Base-by-base conservation (phyloP, 2,888 invertebrate species). In the Vanessa cardui region DNA sequence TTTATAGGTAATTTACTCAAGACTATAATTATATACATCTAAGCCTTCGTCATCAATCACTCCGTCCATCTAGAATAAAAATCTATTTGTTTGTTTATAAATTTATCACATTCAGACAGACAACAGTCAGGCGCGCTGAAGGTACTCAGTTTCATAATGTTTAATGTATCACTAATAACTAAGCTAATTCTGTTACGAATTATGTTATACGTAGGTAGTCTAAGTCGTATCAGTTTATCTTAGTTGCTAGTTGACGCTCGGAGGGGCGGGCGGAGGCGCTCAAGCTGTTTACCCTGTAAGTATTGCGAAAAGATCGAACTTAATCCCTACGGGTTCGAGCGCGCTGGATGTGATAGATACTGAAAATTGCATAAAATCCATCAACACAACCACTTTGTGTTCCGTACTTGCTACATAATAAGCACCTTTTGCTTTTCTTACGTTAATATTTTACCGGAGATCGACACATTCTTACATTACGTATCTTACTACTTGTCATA, bases 301-400 rank as follows among this genome's bases (percentile, higher is more conserved):
- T 88, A 91, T 90, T 89, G 88, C 84, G 90, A 90, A 89, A 88
- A 89, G 90, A 92, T 92, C 87, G 90, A 89, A 88, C 87, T 81
- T 90, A 92, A 92, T 90, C 90, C 91, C 92, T 75, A 76, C 81
- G 87, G 91, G 85, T 81, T 82, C 78, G 81, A 82, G 83, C 81
- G 86, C 85, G 83, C 89, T 88, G 89, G 85, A 78, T 85, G 86
- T 88, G 91, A 91, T 91, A 91, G 92, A 92, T 92, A 91, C 89
- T 90, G 91, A 89, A 92, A 91, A 92, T 92, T 92, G 91, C 92
- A 92, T 92, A 92, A 91, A 91, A 91, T 90, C 92, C 87, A 91
- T 92, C 92, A 92, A 87, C 87, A 86, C 85, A 79, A 82, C 83
- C 83, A 85, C 86, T 87, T 88, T 90, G 84, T 87, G 83, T 74